These are phyloP conservation scores for Cyprinodon diabolis DNA, from an alignment of 2,797 vertebrate genomes.

Conservation along the genomic window DNA sequence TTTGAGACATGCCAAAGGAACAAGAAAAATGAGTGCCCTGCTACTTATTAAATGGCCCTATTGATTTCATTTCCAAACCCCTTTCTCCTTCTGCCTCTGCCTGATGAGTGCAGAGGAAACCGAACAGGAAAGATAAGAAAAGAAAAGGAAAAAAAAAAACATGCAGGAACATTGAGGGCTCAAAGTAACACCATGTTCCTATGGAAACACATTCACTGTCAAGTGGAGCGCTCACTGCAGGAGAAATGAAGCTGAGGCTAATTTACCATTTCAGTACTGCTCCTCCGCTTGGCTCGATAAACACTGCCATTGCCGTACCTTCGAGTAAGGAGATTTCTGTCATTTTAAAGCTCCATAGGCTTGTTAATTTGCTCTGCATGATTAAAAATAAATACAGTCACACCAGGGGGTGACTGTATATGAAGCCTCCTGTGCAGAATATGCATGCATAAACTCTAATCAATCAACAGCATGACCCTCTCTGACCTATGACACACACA, in stretches of 20 bases:
- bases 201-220: slow-evolving; percentile 72
- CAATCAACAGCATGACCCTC: slow-evolving; percentile 38
- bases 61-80: slow-evolving; percentile 59
- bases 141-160: slow-evolving; percentile 15
- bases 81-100: slow-evolving; percentile 13
- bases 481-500: slow-evolving; percentile 26
- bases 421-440: slow-evolving; percentile 40
- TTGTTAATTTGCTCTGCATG: slow-evolving; percentile 60
- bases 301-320: slow-evolving; percentile 55
- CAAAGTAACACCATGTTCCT: slow-evolving; percentile 72
- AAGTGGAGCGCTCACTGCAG: slow-evolving; percentile 64
- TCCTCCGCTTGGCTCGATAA: slow-evolving; percentile 69
- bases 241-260: slow-evolving; percentile 76
- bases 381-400: slow-evolving; percentile 58
- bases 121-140: slow-evolving; percentile 46
- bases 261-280: slow-evolving; percentile 73
- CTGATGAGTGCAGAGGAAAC: slow-evolving; percentile 48
- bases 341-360: slow-evolving; percentile 58
- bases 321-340: slow-evolving; percentile 57
- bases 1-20: slow-evolving; percentile 40
- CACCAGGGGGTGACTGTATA: slow-evolving; percentile 27
- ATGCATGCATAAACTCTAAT: slow-evolving; percentile 61
- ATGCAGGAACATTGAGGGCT: slow-evolving; percentile 32
- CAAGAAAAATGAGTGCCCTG: slow-evolving; percentile 31
- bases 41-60: slow-evolving; percentile 39